Base-by-base conservation (phyloP, 2,797 vertebrate species). In the Sitta carolinensis region DNA sequence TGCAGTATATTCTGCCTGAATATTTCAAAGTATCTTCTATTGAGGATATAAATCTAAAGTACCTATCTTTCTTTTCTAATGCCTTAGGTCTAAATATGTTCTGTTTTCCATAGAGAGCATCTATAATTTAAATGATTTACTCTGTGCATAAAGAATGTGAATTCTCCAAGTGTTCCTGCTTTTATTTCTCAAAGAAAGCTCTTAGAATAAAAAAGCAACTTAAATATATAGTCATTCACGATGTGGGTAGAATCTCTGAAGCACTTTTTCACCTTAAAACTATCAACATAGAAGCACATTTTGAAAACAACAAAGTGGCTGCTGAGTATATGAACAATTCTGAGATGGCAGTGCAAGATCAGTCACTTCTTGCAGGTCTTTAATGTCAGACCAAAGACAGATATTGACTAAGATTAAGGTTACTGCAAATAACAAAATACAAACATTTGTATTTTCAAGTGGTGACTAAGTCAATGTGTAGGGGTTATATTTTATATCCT, bases 121-220 rank as follows among this genome's bases (percentile, higher is more conserved):
- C 88, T 89, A 75, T 90, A 89, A 96, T 94, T 94, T 91, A 94
- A 96, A 75, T 94, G 20, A 94, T 96, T 95, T 87, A 91, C 72
- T 87, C 36, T 84, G 11, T 61, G 54, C 73, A 70, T 80, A 87
- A 75, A 79, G 62, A 94, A 68, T 78, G 59, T 27, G 62, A 95
- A 94, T 78, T 91, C 79, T 90, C 67, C 61, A 48, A 85, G 84
- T 89, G 43, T n/a, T 73, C 86, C 73, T 89, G 70, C 68, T 94
- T 93, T 96, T 96, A 91, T 90, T 95, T 95, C 95, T 95, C 36
- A 68, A 83, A 93, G 73, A 92, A 96, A 91, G 62, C 70, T 73
- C 42, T 64, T 93, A 70, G 66, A 69, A 95, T 95, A 27, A 7
- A 79, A 66, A 51, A 38, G 9, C 19, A 29, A 5, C n/a, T 93